Evolutionary conservation across 2,888 invertebrate species (phyloP).

Genomic region (Dynastes tityus): DNA sequence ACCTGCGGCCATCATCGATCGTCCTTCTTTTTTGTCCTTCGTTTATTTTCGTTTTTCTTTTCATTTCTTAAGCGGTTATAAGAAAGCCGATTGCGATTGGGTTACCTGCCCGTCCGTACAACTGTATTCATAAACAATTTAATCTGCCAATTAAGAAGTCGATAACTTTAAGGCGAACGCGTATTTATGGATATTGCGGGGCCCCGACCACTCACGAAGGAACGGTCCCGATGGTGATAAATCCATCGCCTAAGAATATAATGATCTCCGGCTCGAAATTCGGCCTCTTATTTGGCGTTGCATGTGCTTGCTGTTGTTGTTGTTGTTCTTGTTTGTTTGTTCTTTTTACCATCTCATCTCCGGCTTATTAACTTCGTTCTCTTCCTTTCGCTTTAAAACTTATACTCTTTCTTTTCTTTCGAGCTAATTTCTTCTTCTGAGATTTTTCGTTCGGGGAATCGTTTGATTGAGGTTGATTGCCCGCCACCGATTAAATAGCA

Average conservation of each 20-base stretch:
- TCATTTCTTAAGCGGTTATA: not conserved
- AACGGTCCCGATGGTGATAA: constrained; percentile 59
- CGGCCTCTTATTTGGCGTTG: constrained; percentile 44
- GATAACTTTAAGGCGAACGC: constrained; percentile 62
- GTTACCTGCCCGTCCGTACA: constrained; percentile 61
- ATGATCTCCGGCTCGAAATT: constrained; percentile 57
- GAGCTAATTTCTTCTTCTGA: constrained; percentile 26
- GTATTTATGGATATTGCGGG: constrained; percentile 63
- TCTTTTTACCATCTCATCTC: constrained; percentile 48
- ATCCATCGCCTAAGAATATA: constrained; percentile 60
- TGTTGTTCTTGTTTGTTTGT: constrained; percentile 39
- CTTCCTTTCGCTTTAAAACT: constrained; percentile 50
- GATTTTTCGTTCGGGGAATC: constrained; percentile 11
- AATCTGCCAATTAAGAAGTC: constrained; percentile 65
- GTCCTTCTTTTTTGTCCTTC: not conserved
- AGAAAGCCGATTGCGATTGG: constrained; percentile 58
- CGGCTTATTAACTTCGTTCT: constrained; percentile 49
- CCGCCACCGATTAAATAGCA: not conserved
- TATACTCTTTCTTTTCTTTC: not conserved
- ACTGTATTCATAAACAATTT: constrained; percentile 66
- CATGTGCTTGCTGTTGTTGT: not conserved
- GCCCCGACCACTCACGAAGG: constrained; percentile 57
- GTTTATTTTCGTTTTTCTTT: not conserved
- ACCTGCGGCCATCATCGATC: constrained; percentile 30
- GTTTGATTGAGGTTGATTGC: not conserved